Conservation (phyloP, 2,888 invertebrate species). For the Melangyna quadrimaculata region DNA sequence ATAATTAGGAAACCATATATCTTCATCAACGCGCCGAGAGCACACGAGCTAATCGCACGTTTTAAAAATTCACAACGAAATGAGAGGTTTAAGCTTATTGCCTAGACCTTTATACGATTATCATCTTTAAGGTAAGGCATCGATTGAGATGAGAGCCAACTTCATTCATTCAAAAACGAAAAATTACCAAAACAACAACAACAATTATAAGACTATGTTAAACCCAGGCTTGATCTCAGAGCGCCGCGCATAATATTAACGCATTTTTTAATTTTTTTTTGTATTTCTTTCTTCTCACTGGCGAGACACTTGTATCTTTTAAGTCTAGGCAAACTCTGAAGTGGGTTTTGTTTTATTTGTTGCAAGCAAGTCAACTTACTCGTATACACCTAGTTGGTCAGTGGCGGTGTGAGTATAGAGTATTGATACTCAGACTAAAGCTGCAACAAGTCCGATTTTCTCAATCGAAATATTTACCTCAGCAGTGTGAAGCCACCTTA, state of each 20-base stretch:
- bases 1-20: slow-evolving; percentile 20
- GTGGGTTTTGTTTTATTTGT: slow-evolving; percentile 4
- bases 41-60: slow-evolving; percentile 66
- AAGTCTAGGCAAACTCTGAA: slow-evolving; percentile 25
- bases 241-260: slow-evolving; percentile 57
- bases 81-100: slow-evolving; percentile 60
- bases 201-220: slow-evolving; percentile 34
- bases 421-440: background rate
- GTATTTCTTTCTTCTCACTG: too few relatives aligned
- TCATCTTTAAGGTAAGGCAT: slow-evolving; percentile 58
- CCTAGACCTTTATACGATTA: slow-evolving; percentile 70
- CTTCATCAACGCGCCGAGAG: slow-evolving; percentile 42
- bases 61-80: slow-evolving; percentile 67
- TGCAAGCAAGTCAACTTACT: slow-evolving; percentile 28
- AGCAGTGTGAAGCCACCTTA: slow-evolving; percentile 1
- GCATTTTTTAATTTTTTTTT: slow-evolving; percentile 27
- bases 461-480: background rate
- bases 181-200: slow-evolving; percentile 39
- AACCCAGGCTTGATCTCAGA: slow-evolving; percentile 63
- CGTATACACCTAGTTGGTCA: background rate
- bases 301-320: slow-evolving; percentile 32
- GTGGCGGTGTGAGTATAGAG: background rate
- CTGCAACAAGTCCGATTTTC: background rate
- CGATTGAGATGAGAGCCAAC: slow-evolving; percentile 69
- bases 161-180: slow-evolving; percentile 64